Evolutionary conservation across 2,888 invertebrate species (phyloP), one percentile per base, ranked within the genome.

Genomic region (Ectropis crepuscularia): DNA sequence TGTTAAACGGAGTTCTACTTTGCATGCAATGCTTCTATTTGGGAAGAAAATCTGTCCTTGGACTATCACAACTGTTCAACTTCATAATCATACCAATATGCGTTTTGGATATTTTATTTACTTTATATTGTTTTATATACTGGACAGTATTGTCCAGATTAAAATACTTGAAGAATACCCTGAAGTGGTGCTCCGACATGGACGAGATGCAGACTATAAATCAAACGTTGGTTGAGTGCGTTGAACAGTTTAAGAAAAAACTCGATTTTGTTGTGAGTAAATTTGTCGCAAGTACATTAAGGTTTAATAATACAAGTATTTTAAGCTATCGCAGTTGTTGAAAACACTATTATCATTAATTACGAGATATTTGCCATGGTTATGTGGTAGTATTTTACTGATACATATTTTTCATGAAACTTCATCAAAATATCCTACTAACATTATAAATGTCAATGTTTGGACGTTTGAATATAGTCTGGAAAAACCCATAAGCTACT

Each of bases 261-360:
- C 47, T 55, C 16, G 55, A 55, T 16, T 55, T 47, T 47, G 10
- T 55, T 2, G 55, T 55, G 28, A 47, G 55, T 55, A 10, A 6
- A 45, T 28, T 28, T 28, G 16, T 28, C 16, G n/a, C n/a, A n/a
- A n/a, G n/a, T n/a, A n/a, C n/a, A n/a, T n/a, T n/a, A n/a, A n/a
- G n/a, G n/a, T n/a, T n/a, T n/a, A n/a, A n/a, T n/a, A n/a, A 55
- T 16, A 28, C 16, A 2, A n/a, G n/a, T 28, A 28, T 28, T 28
- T 28, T 28, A 4, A 41, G 12, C 41, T 28, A 28, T 37, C 16
- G 16, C 2, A 28, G 16, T 28, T 28, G 16, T 28, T 28, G 16
- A 28, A 28, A 28, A 28, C 1, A 28, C 16, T 28, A 2, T 28
- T 28, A 28, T 45, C 6, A 9, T 43, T 45, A 12, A 6, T 11